Conservation (phyloP, 1,140 invertebrate genomes). For the Drosophila obscura region DNA sequence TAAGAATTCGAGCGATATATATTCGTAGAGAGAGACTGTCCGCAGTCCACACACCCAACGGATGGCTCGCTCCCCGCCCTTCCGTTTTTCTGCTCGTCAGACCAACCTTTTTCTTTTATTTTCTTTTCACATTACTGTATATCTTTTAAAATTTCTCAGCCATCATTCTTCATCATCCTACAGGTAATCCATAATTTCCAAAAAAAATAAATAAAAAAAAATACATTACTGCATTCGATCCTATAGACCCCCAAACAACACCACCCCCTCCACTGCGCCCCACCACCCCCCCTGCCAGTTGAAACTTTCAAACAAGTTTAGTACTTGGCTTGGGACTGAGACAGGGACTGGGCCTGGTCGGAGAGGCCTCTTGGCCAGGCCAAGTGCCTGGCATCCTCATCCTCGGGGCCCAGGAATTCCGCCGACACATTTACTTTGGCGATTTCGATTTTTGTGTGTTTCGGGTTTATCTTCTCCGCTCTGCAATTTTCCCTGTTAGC, state of each 20-base stretch:
- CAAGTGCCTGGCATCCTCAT: constrained; percentile 32
- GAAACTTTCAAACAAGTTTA: constrained; percentile 79
- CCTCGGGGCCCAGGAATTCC: constrained; percentile 61
- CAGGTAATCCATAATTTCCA: constrained; percentile 64
- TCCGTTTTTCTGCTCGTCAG: too few relatives aligned
- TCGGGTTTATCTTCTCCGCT: constrained; percentile 40
- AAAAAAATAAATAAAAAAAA: constrained; percentile 35
- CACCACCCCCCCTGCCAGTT: constrained; percentile 42
- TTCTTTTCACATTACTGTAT: background rate
- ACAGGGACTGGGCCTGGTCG: constrained; percentile 39
- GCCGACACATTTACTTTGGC: constrained; percentile 54
- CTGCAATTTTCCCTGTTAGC: constrained; percentile 53
- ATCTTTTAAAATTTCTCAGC: constrained; percentile 27
- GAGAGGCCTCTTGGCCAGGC: constrained; percentile 40
- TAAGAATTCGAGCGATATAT: too few relatives aligned
- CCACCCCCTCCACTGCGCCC: constrained; percentile 1
- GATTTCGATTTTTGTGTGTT: constrained; percentile 40
- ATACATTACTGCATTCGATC: constrained; percentile 41
- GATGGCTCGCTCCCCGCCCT: too few relatives aligned
- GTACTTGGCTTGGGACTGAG: constrained; percentile 34
- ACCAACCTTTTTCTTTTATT: constrained; percentile 5
- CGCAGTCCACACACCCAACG: too few relatives aligned
- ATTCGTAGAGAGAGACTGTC: too few relatives aligned
- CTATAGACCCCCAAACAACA: background rate
- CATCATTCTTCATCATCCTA: constrained; percentile 32